Base-by-base conservation (phyloP, 2,888 invertebrate species). In the Lordiphosa fenestrarum region DNA sequence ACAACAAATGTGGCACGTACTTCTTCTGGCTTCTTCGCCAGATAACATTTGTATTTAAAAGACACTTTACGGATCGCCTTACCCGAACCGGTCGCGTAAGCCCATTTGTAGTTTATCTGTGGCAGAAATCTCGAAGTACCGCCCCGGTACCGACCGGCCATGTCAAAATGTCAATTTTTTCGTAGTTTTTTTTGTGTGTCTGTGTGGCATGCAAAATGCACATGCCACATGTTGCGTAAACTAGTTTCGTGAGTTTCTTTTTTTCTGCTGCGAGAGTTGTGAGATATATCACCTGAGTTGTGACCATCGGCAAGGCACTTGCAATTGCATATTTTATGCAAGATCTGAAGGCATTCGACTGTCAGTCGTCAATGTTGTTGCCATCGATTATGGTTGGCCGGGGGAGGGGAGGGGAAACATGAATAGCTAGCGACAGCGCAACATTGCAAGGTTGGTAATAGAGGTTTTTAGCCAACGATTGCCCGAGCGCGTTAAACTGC, bases 211-310 rank as follows among this genome's bases (percentile, higher is more conserved):
- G 80, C 80, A 80, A 83, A 78, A 73, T 74, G 64, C 73, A 66
- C 69, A 69, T 74, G 71, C 75, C 83, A 80, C 81, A 80, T 80
- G 83, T 83, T 80, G 83, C 83, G 81, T 83, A 80, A 80, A 83
- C 80, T 81, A 83, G 80, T 81, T 81, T 77, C 59, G 66, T 64
- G 30, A 30, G 30, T 10, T 30, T 30, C 3, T 30, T 30, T 30
- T 30, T 30, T 30, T 9, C 7, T 30, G 7, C 9, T 30, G 30
- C 30, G 3, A 30, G 60, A 60, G 53, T 60, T 61, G 60, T 60
- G 64, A 66, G 71, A 83, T 83, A 81, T 77, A 81, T 81, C 84
- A 81, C 80, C 84, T 80, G 81, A 69, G 59, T 51, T 44, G 60
- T 49, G 51, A 47, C 36, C 53, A 59, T 53, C 54, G 13, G 30